These are phyloP conservation scores for Merluccius polli DNA, from an alignment of 2,797 vertebrate genomes.

Conservation along the genomic window DNA sequence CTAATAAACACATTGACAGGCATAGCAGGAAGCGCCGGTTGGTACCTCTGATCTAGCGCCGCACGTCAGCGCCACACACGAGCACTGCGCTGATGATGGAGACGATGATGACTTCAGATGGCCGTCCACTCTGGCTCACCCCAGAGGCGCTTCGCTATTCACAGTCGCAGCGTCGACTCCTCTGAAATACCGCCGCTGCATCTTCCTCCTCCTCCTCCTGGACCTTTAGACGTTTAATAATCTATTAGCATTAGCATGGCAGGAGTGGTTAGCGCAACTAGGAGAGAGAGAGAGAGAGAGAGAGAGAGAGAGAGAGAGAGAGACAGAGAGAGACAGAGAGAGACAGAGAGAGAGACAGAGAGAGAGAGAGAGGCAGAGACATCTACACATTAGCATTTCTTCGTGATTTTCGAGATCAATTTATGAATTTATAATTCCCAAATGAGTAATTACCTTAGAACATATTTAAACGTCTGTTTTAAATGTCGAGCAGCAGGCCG, in stretches of 20 bases:
- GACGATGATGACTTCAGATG: conserved; percentile 38
- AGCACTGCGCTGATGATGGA: conserved; percentile 13
- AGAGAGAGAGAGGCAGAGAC: conserved; percentile 18
- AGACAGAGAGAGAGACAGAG: background rate
- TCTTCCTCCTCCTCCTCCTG: too few relatives aligned
- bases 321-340: background rate
- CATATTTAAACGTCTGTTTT: too few relatives aligned
- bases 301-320: background rate
- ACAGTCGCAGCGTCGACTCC: too few relatives aligned
- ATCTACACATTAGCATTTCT: too few relatives aligned
- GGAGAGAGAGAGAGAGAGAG: conserved; percentile 16
- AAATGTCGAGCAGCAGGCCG: too few relatives aligned
- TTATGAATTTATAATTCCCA: too few relatives aligned
- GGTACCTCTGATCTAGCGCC: conserved; percentile 44
- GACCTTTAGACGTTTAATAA: too few relatives aligned
- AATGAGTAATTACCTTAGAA: too few relatives aligned
- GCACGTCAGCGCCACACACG: conserved; percentile 10
- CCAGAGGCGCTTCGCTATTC: background rate
- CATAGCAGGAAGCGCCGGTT: conserved; percentile 47
- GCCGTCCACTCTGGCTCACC: conserved; percentile 19
- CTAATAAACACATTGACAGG: conserved; percentile 54
- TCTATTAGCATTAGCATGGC: background rate
- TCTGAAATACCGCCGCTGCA: too few relatives aligned
- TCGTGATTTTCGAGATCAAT: too few relatives aligned
- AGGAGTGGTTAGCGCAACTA: background rate